Conservation (phyloP, 2,888 invertebrate species). For the Scelioninae gen. 2 region DNA sequence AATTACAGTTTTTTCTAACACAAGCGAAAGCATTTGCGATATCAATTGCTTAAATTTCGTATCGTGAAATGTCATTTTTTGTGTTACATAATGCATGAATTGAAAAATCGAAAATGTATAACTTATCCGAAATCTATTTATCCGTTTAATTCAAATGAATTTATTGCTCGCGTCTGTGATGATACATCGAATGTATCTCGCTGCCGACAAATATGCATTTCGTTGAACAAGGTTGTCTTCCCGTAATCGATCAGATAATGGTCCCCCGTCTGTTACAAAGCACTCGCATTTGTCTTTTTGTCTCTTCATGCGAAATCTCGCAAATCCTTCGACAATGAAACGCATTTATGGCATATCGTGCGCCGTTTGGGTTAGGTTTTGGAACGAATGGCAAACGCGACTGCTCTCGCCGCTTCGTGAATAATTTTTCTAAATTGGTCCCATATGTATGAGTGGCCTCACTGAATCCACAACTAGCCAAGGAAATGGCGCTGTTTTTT, state of each 20-base stretch:
- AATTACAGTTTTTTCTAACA: no score
- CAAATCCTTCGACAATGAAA: slow-evolving; percentile 65
- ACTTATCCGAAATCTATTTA: no score
- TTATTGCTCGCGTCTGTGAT: no score
- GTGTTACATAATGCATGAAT: no score
- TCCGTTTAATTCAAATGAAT: no score
- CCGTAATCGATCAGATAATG: slow-evolving; percentile 59
- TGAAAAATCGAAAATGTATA: no score
- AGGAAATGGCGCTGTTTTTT: slow-evolving; percentile 60
- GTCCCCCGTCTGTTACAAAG: slow-evolving; percentile 53
- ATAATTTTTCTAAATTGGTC: slow-evolving; percentile 64
- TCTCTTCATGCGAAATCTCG: slow-evolving; percentile 58
- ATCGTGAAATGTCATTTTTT: no score
- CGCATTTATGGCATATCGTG: slow-evolving; percentile 62
- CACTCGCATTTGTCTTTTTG: slow-evolving; percentile 56
- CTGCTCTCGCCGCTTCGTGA: slow-evolving; percentile 49
- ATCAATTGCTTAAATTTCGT: no score
- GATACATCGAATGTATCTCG: slow-evolving; percentile 23
- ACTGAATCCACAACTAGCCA: slow-evolving; percentile 61
- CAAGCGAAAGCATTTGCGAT: no score
- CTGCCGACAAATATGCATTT: slow-evolving; percentile 36
- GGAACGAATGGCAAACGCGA: slow-evolving; percentile 54
- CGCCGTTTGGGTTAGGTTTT: slow-evolving; percentile 51
- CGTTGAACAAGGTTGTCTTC: slow-evolving; percentile 37
- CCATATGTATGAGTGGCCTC: slow-evolving; percentile 61